Percentiles rank a stretch among this genome's conserved stretches.
phyloP scores from a whole-genome alignment of 2,888 invertebrate species.

The Palloptera scutellata region DNA sequence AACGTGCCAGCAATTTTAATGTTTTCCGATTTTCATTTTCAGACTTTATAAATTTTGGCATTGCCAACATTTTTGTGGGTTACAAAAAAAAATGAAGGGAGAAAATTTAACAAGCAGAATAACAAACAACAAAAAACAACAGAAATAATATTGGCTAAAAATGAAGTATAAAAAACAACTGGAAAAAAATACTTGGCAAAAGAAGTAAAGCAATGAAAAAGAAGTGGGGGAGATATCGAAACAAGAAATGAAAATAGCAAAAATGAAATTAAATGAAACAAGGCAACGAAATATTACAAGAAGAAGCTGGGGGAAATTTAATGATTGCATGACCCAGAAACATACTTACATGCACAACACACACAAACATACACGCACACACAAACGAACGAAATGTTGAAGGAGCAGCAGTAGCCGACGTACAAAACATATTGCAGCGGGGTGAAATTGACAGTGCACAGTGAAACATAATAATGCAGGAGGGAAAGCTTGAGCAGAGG shows the following conservation, averaged over 20 bases:
- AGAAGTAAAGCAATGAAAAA: background rate
- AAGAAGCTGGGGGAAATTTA: background rate
- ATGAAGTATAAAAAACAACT: background rate
- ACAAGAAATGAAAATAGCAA: background rate
- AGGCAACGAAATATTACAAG: background rate
- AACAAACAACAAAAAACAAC: background rate
- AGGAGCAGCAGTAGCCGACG: no score
- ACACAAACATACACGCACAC: background rate
- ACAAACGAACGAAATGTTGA: background rate
- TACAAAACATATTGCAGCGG: no score
- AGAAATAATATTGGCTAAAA: background rate
- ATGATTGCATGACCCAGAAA: conserved; percentile 28
- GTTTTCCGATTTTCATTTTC: conserved; percentile 37
- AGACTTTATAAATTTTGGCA: conserved; percentile 37
- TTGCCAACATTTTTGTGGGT: conserved; percentile 1
- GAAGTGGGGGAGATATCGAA: background rate
- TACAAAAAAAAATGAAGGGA: background rate
- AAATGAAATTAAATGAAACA: background rate
- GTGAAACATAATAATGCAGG: no score
- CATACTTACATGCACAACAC: conserved; percentile 8
- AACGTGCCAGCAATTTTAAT: conserved; percentile 43
- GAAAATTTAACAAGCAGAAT: background rate
- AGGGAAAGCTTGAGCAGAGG: no score
- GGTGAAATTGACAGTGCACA: no score
- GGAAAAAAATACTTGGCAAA: background rate